Base-by-base conservation (phyloP, 2,113 vertebrate genomes). In the Phalacrocorax pelagicus region DNA sequence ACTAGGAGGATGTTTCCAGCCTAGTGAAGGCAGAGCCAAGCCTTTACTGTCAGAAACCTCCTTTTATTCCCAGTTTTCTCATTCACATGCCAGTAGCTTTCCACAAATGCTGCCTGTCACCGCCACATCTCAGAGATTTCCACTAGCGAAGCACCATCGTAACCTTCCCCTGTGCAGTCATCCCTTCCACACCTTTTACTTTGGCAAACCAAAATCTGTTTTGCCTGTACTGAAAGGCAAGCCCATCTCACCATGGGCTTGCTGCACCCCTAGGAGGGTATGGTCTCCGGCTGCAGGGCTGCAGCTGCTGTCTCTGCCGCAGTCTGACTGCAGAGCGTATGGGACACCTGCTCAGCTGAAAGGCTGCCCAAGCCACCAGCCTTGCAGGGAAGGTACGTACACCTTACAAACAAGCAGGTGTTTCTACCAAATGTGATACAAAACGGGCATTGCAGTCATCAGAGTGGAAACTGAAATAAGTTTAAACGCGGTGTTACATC, bases 331-430 rank as follows among this genome's bases (percentile, higher is more conserved):
- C 94, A 51, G 72, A 22, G 57, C 7, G 3, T 15, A 0, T 0
- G 0, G 70, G 62, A 47, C 16, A 1, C 38, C 11, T 0, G 1
- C 16, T 9, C 3, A 0, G 61, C 38, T 38, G 24, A 15, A 10
- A 7, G 36, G 34, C 75, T 77, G 38, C 63, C 73, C 36, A 11
- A 1, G 42, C 23, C 55, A 32, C 47, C 30, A 26, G 30, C 47
- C 34, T 44, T 17, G 6, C 8, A 1, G 18, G 42, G 49, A 24
- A 17, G 34, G 42, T 9, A 16, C 32, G 15, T 44, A 18, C 42
- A 34, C 69, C 26, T 38, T 7, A 30, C 4, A 3, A 67, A 4
- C 23, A 8, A 3, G 19, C n/a, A 61, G 42, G 20, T 22, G n/a
- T 54, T 61, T 10, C 59, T 34, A 44, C 10, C 14, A 2, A 17